phyloP scores from a whole-genome alignment of 2,113 vertebrate genomes.

The Sorex fumeus region DNA sequence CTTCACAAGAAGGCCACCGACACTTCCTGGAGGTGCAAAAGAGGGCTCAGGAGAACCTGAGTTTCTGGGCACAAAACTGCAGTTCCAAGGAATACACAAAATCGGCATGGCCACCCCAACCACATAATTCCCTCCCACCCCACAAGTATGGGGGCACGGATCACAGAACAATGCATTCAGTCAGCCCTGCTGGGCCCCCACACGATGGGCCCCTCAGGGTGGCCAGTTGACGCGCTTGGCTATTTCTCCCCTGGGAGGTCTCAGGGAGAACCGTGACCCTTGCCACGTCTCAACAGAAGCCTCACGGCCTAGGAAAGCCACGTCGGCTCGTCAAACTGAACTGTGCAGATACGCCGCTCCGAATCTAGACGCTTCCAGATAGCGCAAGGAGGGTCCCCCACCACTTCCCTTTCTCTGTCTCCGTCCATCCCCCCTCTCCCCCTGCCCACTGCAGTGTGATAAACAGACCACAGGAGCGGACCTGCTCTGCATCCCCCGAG shows the following conservation, averaged over 20 bases:
- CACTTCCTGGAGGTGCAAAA: not conserved
- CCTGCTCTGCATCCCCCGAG: slow-evolving; percentile 85
- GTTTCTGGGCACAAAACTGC: too few relatives aligned
- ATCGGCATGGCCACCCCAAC: too few relatives aligned
- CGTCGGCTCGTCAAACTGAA: slow-evolving; percentile 80
- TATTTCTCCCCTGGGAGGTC: slow-evolving; percentile 77
- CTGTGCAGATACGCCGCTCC: slow-evolving; percentile 70
- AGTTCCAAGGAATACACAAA: too few relatives aligned
- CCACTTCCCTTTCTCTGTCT: slow-evolving; percentile 1
- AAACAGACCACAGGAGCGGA: slow-evolving; percentile 86
- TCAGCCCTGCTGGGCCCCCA: slow-evolving; percentile 28
- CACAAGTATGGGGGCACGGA: not conserved
- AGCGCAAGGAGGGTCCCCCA: not conserved
- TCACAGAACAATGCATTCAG: slow-evolving; percentile 50
- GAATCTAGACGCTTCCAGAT: slow-evolving; percentile 57
- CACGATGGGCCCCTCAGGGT: slow-evolving; percentile 27
- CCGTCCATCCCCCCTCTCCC: not conserved
- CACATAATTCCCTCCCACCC: not conserved
- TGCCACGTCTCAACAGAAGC: slow-evolving; percentile 66
- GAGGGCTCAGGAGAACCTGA: not conserved
- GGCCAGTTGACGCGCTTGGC: slow-evolving; percentile 67
- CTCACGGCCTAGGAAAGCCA: slow-evolving; percentile 72
- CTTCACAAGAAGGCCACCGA: too few relatives aligned
- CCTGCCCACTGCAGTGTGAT: slow-evolving; percentile 76
- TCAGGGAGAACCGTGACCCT: slow-evolving; percentile 65